Conservation (phyloP, 2,113 vertebrate genomes). For the Gobiocypris rarus region DNA sequence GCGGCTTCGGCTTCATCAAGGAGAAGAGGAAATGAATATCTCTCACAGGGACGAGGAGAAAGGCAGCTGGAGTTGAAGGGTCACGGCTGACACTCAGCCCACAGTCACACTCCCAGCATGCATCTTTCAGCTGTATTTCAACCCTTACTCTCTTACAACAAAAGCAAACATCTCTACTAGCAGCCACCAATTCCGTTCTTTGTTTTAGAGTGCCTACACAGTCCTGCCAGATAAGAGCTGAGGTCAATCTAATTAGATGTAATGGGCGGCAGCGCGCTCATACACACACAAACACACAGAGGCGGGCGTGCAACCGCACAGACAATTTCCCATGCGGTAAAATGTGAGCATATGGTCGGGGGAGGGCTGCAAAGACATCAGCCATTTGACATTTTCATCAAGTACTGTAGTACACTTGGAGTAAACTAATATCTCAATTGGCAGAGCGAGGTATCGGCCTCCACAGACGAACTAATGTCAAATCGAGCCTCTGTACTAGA, state of each 20-base stretch:
- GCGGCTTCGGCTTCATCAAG: slow-evolving; percentile 36
- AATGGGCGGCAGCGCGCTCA: slow-evolving; percentile 54
- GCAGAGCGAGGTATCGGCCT: slow-evolving; percentile 1
- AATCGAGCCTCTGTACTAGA: slow-evolving; percentile 17
- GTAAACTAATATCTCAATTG: slow-evolving; percentile 46
- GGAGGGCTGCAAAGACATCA: slow-evolving; percentile 48
- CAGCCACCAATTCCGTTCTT: slow-evolving; percentile 31
- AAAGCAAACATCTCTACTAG: slow-evolving; percentile 42
- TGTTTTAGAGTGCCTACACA: slow-evolving; percentile 42
- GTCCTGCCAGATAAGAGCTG: slow-evolving; percentile 58
- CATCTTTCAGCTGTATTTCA: slow-evolving; percentile 70
- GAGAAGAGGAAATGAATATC: slow-evolving; percentile 57
- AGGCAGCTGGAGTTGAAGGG: slow-evolving; percentile 64
- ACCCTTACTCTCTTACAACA: slow-evolving; percentile 26
- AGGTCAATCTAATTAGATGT: slow-evolving; percentile 66
- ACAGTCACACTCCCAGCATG: slow-evolving; percentile 68
- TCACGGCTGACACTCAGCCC: slow-evolving; percentile 64
- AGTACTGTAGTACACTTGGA: slow-evolving; percentile 12
- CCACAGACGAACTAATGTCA: background rate
- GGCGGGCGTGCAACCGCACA: slow-evolving; percentile 33
- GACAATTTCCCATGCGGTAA: slow-evolving; percentile 37
- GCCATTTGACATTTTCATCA: slow-evolving; percentile 33
- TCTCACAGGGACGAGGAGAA: slow-evolving; percentile 49
- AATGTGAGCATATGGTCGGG: slow-evolving; percentile 68
- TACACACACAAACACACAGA: slow-evolving; percentile 43